Evolutionary conservation across 2,888 invertebrate species (phyloP), one percentile per base, ranked within the genome.

Genomic region (Clusia tigrina): DNA sequence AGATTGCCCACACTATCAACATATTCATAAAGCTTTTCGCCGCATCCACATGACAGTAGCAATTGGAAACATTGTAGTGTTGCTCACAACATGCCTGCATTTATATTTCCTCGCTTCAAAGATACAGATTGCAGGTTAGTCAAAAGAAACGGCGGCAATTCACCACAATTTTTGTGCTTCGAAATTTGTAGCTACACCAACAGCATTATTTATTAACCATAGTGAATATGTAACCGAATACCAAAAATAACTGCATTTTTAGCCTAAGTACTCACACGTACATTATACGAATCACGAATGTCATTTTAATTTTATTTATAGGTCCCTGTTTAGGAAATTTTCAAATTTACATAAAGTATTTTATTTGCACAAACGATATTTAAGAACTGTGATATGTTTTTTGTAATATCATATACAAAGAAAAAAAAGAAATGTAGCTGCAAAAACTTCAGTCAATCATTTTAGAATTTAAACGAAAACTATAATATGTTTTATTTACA

Each of bases 1-100:
- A 18, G 87, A 90, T 77, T 93, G 93, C 78, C 92, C 93, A 0
- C 90, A 91, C 78, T 95, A 94, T 84, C 85, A 91, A 71, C 88
- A 88, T 74, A 88, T 93, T 17, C 88, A 94, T 76, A 87, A 86
- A 69, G 85, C 88, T 26, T 95, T 95, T 85, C 88, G 94, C 57
- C 87, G 88, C 48, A 87, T 90, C 58, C 95, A 95, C 84, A 89
- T 91, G 79, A 86, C 86, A 65, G 91, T 93, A 72, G 94, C 94
- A 15, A 89, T 92, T 81, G 92, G 92, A 62, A 94, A 94, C 77
- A 88, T 95, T 83, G 85, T 88, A 23, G 86, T 89, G 0, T 87
- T 91, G 83, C 86, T 86, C 6, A 89, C 89, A 74, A 90, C 90
- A 10, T 86, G 88, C 54, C 83, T 90, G 66, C 91, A 91, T 80